Base-by-base conservation (phyloP, 2,113 vertebrate species). In the Chascanopsetta lugubris region DNA sequence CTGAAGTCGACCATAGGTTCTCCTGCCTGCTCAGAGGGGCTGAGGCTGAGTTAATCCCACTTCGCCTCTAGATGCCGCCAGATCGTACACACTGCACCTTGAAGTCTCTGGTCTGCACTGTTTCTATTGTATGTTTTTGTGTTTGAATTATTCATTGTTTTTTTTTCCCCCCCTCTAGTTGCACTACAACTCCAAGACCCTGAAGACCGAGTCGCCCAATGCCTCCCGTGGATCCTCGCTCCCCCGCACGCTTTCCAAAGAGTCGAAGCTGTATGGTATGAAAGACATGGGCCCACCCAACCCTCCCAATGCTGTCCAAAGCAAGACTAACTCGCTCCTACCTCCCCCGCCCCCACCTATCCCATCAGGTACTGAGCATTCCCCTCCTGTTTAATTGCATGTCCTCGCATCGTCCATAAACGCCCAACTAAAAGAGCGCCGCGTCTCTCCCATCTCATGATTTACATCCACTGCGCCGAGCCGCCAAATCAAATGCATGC, bases 201-300 rank as follows among this genome's bases (percentile, higher is more conserved):
- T 98, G 72, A 98, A 96, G 93, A 95, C 95, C 0, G 97, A 99
- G 60, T 99, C 96, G 0, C 97, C 97, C 75, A 98, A 94, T 73
- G 91, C 95, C 21, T 98, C 97, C 1, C 93, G 96, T 27, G 97
- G 97, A 85, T 98, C 97, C n/a, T 99, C 97, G 13, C 91, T 99
- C 85, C 95, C 96, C 67, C 94, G 96, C 90, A 96, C 95, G 2
- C 91, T 99, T 84, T 99, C 97, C 86, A 99, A 99, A 95, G 97
- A 99, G 88, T 99, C 95, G 79, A 99, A 98, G 91, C 93, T 99
- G 94, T 97, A 94, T 93, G 95, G 95, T 97, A 97, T 98, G 97
- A 97, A 94, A 95, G 97, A 99, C 72, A 91, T 69, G 76, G 88
- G 89, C 78, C 78, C 90, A 90, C 87, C 93, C 87, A 83, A 77